Evolutionary conservation across 1,140 invertebrate genomes (phyloP).

Genomic region (Leptestheria dahalacensis): DNA sequence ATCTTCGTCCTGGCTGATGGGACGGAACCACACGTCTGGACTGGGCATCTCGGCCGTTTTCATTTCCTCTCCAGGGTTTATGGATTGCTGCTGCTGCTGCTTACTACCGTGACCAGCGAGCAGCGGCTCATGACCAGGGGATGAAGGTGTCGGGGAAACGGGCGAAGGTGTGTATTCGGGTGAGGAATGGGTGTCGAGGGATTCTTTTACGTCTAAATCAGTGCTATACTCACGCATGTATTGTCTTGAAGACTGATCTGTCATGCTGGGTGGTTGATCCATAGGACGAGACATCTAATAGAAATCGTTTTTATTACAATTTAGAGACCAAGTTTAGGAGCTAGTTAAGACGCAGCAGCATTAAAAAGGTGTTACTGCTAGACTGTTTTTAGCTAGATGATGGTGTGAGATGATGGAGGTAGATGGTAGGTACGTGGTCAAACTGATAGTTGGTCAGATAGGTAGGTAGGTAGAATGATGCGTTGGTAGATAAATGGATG

Average conservation of each 20-base stretch:
- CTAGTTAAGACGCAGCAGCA: too few relatives aligned
- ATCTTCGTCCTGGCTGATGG: background rate
- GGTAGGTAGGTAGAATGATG: too few relatives aligned
- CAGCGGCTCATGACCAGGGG: background rate
- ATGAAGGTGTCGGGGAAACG: conserved; percentile 19
- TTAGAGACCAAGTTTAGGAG: too few relatives aligned
- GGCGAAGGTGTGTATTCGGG: conserved; percentile 14
- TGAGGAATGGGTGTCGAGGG: background rate
- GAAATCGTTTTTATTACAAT: too few relatives aligned
- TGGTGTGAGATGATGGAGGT: too few relatives aligned
- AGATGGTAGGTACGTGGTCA: too few relatives aligned
- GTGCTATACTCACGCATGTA: conserved; percentile 6
- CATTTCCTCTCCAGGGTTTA: conserved; percentile 11
- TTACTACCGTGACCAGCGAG: conserved; percentile 16
- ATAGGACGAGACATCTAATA: background rate
- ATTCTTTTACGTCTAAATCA: background rate
- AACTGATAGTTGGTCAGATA: too few relatives aligned
- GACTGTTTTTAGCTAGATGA: too few relatives aligned
- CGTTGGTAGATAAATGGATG: too few relatives aligned
- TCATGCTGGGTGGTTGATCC: background rate
- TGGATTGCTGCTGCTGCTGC: conserved; percentile 18
- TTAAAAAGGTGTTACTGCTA: too few relatives aligned
- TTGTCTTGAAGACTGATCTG: background rate
- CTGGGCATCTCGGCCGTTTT: background rate
- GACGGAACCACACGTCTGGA: background rate